Evolutionary conservation across 1,140 invertebrate genomes (phyloP).

Genomic region (Fopius arisanus): DNA sequence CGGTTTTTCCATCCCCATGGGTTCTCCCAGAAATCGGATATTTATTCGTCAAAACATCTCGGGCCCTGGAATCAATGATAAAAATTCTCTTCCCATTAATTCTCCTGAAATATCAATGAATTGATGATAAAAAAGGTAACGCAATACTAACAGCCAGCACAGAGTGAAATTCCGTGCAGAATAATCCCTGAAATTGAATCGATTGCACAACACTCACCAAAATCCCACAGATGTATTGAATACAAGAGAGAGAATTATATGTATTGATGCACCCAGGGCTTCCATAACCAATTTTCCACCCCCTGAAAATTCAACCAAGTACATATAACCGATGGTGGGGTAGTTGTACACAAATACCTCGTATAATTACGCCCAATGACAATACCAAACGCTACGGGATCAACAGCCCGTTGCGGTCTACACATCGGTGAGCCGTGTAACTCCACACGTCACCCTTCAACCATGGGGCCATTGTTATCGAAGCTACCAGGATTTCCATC

Average conservation of each 20-base stretch:
- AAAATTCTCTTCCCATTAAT: background rate
- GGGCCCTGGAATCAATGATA: too few species aligned
- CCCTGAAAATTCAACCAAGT: background rate
- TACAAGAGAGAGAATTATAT: background rate
- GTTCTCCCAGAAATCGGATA: too few species aligned
- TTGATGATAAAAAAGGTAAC: background rate
- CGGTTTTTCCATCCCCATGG: too few species aligned
- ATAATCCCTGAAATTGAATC: background rate
- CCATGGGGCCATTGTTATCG: background rate
- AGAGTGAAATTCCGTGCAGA: background rate
- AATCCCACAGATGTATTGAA: background rate
- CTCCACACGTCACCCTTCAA: background rate
- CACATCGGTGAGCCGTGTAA: background rate
- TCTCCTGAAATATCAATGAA: background rate
- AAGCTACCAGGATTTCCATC: background rate
- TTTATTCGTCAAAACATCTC: too few species aligned
- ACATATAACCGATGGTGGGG: background rate
- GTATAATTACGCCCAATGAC: slow-evolving; percentile 14
- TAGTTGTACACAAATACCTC: background rate
- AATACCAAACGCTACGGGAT: slow-evolving; percentile 5
- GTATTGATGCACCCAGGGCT: background rate
- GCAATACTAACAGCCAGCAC: background rate
- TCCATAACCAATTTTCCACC: background rate
- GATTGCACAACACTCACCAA: background rate
- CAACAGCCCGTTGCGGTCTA: slow-evolving; percentile 12